Conservation (phyloP, 2,113 vertebrate species). For the Eubucco bourcierii region DNA sequence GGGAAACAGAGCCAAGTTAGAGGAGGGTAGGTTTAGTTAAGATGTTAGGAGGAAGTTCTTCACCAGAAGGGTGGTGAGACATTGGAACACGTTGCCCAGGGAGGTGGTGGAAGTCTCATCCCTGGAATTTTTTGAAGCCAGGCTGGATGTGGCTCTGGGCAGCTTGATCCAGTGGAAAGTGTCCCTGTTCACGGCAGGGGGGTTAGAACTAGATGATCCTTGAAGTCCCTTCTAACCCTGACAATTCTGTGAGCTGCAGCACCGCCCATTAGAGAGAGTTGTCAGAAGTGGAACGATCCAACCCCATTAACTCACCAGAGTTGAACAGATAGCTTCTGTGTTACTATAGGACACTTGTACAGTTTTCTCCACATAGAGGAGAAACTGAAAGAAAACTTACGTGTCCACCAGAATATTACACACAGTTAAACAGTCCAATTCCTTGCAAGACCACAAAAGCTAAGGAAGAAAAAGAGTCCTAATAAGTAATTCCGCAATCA, state of each 20-base stretch:
- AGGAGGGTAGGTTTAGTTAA: too few relatives aligned
- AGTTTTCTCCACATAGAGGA: slow-evolving; percentile 71
- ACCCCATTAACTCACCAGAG: slow-evolving; percentile 69
- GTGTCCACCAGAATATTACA: slow-evolving; percentile 56
- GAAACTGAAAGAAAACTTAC: slow-evolving; percentile 65
- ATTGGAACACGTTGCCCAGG: too few relatives aligned
- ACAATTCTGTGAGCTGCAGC: background rate
- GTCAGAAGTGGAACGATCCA: slow-evolving; percentile 79
- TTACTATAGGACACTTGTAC: slow-evolving; percentile 76
- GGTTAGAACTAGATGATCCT: too few relatives aligned
- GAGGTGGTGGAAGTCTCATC: too few relatives aligned
- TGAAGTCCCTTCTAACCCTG: too few relatives aligned
- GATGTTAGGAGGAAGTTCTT: too few relatives aligned
- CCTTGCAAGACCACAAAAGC: background rate
- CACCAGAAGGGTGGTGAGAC: too few relatives aligned
- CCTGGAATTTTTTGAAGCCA: too few relatives aligned
- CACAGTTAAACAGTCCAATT: background rate
- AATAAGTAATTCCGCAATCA: background rate
- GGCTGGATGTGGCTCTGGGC: too few relatives aligned
- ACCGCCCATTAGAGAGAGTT: background rate
- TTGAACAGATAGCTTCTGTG: slow-evolving; percentile 77
- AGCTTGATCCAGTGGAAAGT: too few relatives aligned
- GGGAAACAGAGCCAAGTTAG: too few relatives aligned
- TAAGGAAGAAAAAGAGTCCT: background rate
- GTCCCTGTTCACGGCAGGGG: too few relatives aligned